A percentile compares a stretch with the other conserved stretches of the same genome.
Evolutionary conservation across 1,140 invertebrate genomes (phyloP).

Genomic region (Pseudomyrmex flavicornis): DNA sequence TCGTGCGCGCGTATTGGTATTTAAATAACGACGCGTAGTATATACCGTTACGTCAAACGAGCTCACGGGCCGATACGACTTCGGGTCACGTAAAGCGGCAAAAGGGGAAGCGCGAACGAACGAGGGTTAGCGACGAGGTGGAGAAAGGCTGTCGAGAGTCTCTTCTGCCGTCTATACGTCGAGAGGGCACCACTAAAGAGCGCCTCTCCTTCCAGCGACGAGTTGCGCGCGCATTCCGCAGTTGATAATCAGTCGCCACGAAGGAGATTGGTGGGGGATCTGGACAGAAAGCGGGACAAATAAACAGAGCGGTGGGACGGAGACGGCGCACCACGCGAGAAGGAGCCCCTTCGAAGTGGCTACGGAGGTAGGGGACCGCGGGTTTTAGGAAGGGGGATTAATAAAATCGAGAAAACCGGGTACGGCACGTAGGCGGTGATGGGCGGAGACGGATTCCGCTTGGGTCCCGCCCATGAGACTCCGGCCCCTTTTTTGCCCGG

Average conservation of each 20-base stretch:
- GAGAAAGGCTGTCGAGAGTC: conserved; percentile 27
- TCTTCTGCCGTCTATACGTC: conserved; percentile 46
- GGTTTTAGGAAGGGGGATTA: conserved; percentile 61
- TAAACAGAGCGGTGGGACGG: conserved; percentile 13
- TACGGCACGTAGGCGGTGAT: conserved; percentile 75
- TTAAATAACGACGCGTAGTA: conserved; percentile 68
- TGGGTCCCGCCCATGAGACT: conserved; percentile 74
- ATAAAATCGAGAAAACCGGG: conserved; percentile 66
- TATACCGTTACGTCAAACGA: conserved; percentile 72
- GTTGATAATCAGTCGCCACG: conserved; percentile 58
- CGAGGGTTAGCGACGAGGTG: conserved; percentile 6
- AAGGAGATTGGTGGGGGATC: background rate
- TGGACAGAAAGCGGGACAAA: conserved; percentile 8
- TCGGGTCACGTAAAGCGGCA: conserved; percentile 65
- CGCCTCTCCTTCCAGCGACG: conserved; percentile 66
- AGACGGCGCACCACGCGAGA: conserved; percentile 4
- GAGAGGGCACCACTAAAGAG: conserved; percentile 69
- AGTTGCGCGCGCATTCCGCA: conserved; percentile 78
- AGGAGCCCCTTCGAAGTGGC: background rate
- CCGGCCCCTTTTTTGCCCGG: conserved; percentile 82
- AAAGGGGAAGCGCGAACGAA: conserved; percentile 35
- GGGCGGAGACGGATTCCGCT: conserved; percentile 79
- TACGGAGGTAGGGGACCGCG: conserved; percentile 27
- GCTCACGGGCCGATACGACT: conserved; percentile 61
- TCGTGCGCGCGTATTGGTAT: conserved; percentile 61